A percentile compares a stretch with the other conserved stretches of the same genome.
Conservation (phyloP, 2,888 invertebrate species). For the Metalampra italica region DNA sequence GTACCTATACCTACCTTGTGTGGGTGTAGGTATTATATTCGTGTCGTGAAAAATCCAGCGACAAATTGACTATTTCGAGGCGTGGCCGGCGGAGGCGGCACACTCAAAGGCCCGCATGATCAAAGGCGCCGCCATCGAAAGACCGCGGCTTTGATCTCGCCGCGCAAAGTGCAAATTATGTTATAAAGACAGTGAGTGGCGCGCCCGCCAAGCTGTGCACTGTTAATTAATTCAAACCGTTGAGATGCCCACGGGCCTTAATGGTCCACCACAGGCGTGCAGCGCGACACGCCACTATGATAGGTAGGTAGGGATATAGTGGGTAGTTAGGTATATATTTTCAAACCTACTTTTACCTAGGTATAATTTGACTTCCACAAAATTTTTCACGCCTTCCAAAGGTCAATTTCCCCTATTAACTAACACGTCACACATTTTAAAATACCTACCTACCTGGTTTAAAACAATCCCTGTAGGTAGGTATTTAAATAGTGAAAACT, state of each 20-base stretch:
- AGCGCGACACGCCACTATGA: background rate
- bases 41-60: slow-evolving; percentile 56
- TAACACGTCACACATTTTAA: no score
- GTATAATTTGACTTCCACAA: no score
- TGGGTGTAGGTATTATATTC: slow-evolving; percentile 7
- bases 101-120: slow-evolving; percentile 72
- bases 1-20: no score
- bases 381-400: no score
- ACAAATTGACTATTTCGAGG: slow-evolving; percentile 75
- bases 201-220: slow-evolving; percentile 59
- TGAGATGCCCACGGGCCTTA: slow-evolving; percentile 24
- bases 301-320: no score
- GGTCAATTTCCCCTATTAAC: no score
- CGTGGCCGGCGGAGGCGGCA: slow-evolving; percentile 69
- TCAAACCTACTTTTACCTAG: no score
- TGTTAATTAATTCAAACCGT: slow-evolving; percentile 72
- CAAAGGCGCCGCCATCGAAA: slow-evolving; percentile 73
- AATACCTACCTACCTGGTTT: no score
- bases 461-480: no score
- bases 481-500: no score
- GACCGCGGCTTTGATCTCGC: slow-evolving; percentile 72
- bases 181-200: slow-evolving; percentile 76
- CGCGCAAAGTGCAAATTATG: slow-evolving; percentile 79
- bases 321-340: no score
- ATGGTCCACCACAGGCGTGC: slow-evolving; percentile 4